Base-by-base conservation (phyloP, 2,113 vertebrate genomes). In the Sinocyclocheilus anshuiensis region DNA sequence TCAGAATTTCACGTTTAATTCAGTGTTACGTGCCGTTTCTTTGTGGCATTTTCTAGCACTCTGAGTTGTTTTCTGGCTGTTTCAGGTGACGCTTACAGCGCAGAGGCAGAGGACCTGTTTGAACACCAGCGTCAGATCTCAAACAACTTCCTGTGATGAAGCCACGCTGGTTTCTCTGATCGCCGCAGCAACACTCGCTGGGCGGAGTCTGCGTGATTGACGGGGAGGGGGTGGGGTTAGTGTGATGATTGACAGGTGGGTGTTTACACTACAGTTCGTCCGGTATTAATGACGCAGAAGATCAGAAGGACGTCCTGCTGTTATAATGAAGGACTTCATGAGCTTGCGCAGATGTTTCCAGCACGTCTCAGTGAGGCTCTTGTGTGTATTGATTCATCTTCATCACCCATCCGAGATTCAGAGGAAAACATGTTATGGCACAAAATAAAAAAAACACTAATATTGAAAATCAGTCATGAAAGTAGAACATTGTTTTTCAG, bases 71-170 rank as follows among this genome's bases (percentile, higher is more conserved):
- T 55, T 55, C 15, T 20, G 55, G 4, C 6, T 69, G 15, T 77
- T n/a, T 65, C 90, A 99, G 98, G 96, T 6, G 97, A 99, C 33
- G 96, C 97, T 0, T 96, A 96, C 0, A 96, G 96, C 0, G 92
- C 96, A 0, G 95, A 95, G 0, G 89, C 91, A 16, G 97, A 97
- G 90, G 95, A 95, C 11, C 94, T 96, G 65, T 95, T 97, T 85
- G 97, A 99, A 91, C 96, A 95, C 92, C 94, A 93, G 63, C 95
- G 93, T 84, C 95, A 96, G 91, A 95, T 99, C 90, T 93, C 96
- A 89, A 98, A 95, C 94, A 99, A 99, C 94, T 94, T 97, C 12
- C 93, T 99, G 90, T 99, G 94, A 97, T 87, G 71, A 80, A 89
- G 55, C 88, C 88, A 84, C n/a, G 13, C 39, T n/a, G 50, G 18